Conservation (phyloP, 2,888 invertebrate species). For the Philonicus albiceps region DNA sequence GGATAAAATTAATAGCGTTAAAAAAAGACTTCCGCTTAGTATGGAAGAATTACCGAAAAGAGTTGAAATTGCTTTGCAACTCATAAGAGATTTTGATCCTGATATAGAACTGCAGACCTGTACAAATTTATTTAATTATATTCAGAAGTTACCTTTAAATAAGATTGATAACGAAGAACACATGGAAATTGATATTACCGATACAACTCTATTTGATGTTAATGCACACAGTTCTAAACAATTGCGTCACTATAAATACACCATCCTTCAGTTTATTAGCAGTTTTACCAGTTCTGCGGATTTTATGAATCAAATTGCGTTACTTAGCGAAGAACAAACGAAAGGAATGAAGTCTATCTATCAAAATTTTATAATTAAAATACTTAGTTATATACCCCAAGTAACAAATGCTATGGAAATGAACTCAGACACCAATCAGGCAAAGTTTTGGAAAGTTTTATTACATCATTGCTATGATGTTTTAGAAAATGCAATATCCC, state of each 20-base stretch:
- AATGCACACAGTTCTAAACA: conserved; percentile 75
- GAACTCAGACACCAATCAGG: conserved; percentile 66
- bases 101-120: conserved; percentile 71
- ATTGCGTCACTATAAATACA: conserved; percentile 84
- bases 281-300: conserved; percentile 73
- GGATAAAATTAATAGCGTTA: conserved; percentile 58
- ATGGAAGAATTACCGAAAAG: conserved; percentile 67
- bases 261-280: conserved; percentile 76
- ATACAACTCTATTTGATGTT: conserved; percentile 68
- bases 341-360: conserved; percentile 70
- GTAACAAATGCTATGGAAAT: conserved; percentile 72
- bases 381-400: conserved; percentile 73
- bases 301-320: conserved; percentile 73
- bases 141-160: conserved; percentile 73
- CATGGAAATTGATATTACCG: conserved; percentile 56
- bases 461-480: conserved; percentile 81
- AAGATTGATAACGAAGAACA: conserved; percentile 65
- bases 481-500: conserved; percentile 79
- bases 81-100: conserved; percentile 74
- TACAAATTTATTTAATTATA: conserved; percentile 71
- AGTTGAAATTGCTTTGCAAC: conserved; percentile 73
- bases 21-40: conserved; percentile 42
- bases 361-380: conserved; percentile 74
- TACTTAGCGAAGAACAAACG: conserved; percentile 65
- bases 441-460: conserved; percentile 85